Conservation (phyloP, 2,113 vertebrate species). For the Paradisaea rubra region DNA sequence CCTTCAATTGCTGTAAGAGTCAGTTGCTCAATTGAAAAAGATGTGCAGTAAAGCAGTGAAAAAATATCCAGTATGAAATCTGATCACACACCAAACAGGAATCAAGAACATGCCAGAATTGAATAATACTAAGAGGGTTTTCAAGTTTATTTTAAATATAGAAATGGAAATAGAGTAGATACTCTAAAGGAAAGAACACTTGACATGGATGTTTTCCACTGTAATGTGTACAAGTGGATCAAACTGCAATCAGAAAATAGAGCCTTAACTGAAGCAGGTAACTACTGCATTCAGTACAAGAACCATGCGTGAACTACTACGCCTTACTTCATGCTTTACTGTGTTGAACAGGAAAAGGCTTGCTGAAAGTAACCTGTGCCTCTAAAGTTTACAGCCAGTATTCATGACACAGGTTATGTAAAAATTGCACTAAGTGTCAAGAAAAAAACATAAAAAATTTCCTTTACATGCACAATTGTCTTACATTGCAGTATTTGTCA, state of each 20-base stretch:
- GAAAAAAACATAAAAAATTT: background rate
- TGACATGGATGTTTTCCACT: background rate
- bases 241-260: background rate
- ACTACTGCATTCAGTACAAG: background rate
- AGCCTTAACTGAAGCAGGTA: background rate
- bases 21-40: background rate
- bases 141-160: background rate
- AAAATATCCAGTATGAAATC: background rate
- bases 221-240: background rate
- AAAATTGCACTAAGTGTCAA: background rate
- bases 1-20: background rate
- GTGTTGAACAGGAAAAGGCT: background rate
- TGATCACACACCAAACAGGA: background rate
- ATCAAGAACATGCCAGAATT: background rate
- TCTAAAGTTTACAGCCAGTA: background rate
- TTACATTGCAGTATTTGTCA: background rate
- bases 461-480: background rate
- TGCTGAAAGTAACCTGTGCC: background rate
- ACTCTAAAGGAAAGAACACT: background rate
- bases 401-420: background rate
- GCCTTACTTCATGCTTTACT: background rate
- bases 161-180: background rate
- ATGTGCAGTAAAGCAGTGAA: background rate
- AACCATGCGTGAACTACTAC: background rate
- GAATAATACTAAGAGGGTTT: background rate